phyloP scores from a whole-genome alignment of 2,113 vertebrate genomes.

The Grallaria varia region DNA sequence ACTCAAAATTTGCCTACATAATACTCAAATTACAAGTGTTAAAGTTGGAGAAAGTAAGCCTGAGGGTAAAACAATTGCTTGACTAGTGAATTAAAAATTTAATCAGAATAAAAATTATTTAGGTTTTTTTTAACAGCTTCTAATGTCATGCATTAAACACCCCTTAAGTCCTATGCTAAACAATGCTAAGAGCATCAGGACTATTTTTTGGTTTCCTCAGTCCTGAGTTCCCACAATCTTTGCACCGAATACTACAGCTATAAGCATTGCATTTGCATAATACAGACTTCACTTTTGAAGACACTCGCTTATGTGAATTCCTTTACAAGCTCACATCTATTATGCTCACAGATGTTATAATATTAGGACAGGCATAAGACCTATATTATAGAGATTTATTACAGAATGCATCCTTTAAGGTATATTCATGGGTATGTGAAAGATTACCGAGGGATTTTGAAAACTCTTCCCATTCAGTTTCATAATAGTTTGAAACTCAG shows the following conservation, averaged over 20 bases:
- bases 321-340: neutral
- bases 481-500: neutral
- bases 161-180: neutral
- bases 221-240: neutral
- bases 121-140: neutral
- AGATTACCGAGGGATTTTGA: neutral
- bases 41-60: neutral
- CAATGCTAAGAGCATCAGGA: neutral
- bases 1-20: neutral
- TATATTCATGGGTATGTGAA: neutral
- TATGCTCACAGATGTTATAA: neutral
- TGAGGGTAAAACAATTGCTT: neutral
- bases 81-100: neutral
- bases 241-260: neutral
- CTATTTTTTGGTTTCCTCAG: neutral
- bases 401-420: neutral
- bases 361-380: neutral
- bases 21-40: neutral
- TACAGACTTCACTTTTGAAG: neutral
- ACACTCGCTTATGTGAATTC: neutral
- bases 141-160: neutral
- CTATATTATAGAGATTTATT: neutral
- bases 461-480: neutral
- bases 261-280: neutral
- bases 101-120: neutral